Base-by-base conservation (phyloP, 1,140 invertebrate species). In the Drosophila biarmipes region DNA sequence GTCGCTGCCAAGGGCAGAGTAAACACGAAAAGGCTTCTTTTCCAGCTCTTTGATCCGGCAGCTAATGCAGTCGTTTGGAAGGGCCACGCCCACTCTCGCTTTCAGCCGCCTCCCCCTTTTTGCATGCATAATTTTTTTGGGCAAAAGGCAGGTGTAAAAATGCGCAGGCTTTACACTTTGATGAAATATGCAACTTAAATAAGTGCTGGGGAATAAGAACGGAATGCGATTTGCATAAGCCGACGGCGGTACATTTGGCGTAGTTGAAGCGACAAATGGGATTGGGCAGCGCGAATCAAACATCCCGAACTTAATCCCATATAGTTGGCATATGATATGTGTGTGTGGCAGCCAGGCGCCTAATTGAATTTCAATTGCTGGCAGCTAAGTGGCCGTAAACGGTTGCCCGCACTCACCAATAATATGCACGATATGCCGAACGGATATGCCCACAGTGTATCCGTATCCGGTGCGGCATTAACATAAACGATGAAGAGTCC, bases 401-500 rank as follows among this genome's bases (percentile, higher is more conserved):
- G 17, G 46, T 4, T 55, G 12, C 15, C 29, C 29, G 21, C 40
- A 93, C 93, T 94, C 92, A 95, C 94, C 92, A 95, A 80, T 62
- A 93, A 87, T 63, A 93, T 93, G 73, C 94, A 93, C 52, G 93
- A 91, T 53, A 94, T 92, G 61, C 94, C 93, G 64, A 95, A 95
- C 58, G 94, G 87, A 78, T 95, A 94, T 76, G 94, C 93, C 84
- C 92, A 93, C 71, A 93, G 92, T 68, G 93, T 92, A 68, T 93
- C 92, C 49, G 92, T 92, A 67, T 93, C 92, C 49, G 92, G 92
- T 48, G 78, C 63, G 56, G 93, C 92, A 92, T 95, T 95, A 76
- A 94, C 93, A 84, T 95, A 95, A 74, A 94, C 92, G 57, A 95
- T 93, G 67, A 94, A 94, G 57, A 94, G 93, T 37, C 93, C 92